phyloP scores from a whole-genome alignment of 2,797 vertebrate genomes.

The Ctenopoma multispine region DNA sequence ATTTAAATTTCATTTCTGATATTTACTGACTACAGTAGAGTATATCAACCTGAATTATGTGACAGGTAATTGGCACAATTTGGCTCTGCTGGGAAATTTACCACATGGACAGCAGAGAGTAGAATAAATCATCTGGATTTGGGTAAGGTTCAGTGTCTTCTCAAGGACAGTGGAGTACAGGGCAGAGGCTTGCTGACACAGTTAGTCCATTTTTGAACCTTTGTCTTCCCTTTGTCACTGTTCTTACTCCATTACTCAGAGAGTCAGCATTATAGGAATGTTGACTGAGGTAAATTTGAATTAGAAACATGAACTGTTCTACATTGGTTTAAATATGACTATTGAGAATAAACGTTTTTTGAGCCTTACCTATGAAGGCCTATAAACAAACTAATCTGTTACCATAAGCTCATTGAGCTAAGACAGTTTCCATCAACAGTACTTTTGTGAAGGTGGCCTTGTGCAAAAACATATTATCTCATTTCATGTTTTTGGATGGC shows the following conservation, averaged over 20 bases:
- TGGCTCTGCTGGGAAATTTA: background rate
- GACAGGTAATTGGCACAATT: background rate
- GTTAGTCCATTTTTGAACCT: background rate
- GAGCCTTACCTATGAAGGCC: conserved; percentile 4
- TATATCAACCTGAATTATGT: background rate
- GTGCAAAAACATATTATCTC: conserved; percentile 13
- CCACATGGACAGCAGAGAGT: background rate
- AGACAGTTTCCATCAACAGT: conserved; percentile 5
- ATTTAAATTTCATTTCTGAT: background rate
- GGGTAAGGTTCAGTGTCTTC: background rate
- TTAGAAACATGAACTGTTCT: conserved; percentile 20
- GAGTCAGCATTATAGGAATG: background rate
- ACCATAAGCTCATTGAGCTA: background rate
- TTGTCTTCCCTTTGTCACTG: background rate
- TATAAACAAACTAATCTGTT: conserved; percentile 20
- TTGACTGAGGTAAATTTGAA: conserved; percentile 21
- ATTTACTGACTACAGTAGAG: background rate
- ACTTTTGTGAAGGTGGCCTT: conserved; percentile 23
- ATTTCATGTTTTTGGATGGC: background rate
- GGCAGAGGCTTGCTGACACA: background rate
- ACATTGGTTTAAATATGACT: conserved; percentile 26
- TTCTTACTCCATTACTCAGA: background rate
- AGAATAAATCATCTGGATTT: background rate
- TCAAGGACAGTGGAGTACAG: too few relatives aligned
- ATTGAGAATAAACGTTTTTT: conserved; percentile 22